These are phyloP conservation scores for Chironomus tentans DNA, from an alignment of 2,888 invertebrate genomes.

Conservation along the genomic window DNA sequence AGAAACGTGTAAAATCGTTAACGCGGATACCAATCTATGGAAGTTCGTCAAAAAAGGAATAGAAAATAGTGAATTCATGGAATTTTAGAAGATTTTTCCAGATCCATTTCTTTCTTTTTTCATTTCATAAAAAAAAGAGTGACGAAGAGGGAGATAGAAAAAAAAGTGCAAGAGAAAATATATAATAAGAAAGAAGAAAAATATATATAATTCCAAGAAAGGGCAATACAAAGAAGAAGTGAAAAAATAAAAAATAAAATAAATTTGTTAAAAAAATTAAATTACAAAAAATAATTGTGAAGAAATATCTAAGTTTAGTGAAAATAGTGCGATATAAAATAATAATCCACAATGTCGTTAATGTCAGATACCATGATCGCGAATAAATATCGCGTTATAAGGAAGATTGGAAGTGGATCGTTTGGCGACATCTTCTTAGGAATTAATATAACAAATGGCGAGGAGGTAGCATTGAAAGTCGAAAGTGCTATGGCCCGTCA, in stretches of 20 bases:
- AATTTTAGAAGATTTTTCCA: not conserved
- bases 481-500: slow-evolving; percentile 95
- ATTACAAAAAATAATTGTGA: not conserved
- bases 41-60: not conserved
- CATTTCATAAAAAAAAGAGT: slow-evolving; percentile 10
- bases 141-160: slow-evolving; percentile 8
- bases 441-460: slow-evolving; percentile 81
- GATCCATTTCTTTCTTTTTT: not conserved
- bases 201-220: slow-evolving; percentile 18
- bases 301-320: not conserved
- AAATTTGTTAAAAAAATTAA: slow-evolving; percentile 9
- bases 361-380: slow-evolving; percentile 68
- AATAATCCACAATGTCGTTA: slow-evolving; percentile 15
- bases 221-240: slow-evolving; percentile 11
- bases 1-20: not conserved
- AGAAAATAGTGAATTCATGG: not conserved
- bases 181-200: not conserved
- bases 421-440: slow-evolving; percentile 99
- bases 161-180: slow-evolving; percentile 5
- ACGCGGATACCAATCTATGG: not conserved
- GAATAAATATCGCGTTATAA: slow-evolving; percentile 87
- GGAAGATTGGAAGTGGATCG: slow-evolving; percentile 97
- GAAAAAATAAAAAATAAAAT: not conserved
- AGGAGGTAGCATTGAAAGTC: slow-evolving; percentile 98
- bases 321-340: not conserved